Percentiles rank a stretch among this genome's conserved stretches.
Evolutionary conservation across 1,140 invertebrate genomes (phyloP).

Genomic region (Palaemon carinicauda): DNA sequence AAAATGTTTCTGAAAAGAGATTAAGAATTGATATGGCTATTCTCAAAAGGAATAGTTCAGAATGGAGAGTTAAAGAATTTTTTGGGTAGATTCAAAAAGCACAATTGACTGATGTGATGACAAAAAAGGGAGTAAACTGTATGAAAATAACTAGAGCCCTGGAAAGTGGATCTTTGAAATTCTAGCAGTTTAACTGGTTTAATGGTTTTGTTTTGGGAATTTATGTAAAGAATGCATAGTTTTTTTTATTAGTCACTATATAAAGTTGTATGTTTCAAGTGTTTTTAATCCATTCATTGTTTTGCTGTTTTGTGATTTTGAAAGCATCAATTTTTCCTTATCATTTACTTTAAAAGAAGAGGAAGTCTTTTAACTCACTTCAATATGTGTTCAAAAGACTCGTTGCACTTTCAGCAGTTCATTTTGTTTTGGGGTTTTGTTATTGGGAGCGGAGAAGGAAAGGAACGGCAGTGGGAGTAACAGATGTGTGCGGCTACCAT

Average conservation of each 20-base stretch:
- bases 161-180: neutral
- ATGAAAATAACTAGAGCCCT: neutral
- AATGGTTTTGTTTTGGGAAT: too few species aligned
- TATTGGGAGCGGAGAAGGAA: too few species aligned
- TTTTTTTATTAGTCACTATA: too few species aligned
- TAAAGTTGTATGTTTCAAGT: too few species aligned
- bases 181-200: too few species aligned
- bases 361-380: neutral
- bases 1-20: neutral
- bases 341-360: neutral
- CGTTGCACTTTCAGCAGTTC: too few species aligned
- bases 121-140: neutral
- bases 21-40: neutral
- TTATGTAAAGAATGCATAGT: too few species aligned
- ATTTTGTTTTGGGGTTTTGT: too few species aligned
- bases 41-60: neutral
- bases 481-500: too few species aligned
- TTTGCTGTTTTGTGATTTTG: neutral
- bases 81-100: neutral
- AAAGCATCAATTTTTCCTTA: neutral
- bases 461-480: too few species aligned
- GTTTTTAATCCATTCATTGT: neutral
- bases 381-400: too few species aligned
- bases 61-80: conserved; percentile 11
- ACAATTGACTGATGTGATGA: conserved; percentile 2